These are phyloP conservation scores for Eupleurogrammus muticus DNA, from an alignment of 2,797 vertebrate genomes.

Conservation along the genomic window DNA sequence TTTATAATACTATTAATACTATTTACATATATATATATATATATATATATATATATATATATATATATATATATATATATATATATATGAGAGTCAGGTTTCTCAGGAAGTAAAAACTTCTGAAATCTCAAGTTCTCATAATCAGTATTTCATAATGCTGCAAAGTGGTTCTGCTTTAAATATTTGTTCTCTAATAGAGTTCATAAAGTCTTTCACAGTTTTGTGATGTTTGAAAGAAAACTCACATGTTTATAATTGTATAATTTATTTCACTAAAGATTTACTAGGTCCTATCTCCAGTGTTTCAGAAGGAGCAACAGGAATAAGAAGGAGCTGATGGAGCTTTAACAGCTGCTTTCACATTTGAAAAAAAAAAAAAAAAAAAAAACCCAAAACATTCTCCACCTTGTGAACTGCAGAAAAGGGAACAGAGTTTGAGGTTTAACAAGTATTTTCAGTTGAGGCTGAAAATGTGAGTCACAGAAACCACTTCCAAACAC, in stretches of 20 bases:
- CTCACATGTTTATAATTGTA: constrained; percentile 2
- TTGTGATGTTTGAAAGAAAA: background rate
- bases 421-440: constrained; percentile 34
- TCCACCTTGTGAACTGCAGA: constrained; percentile 15
- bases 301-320: constrained; percentile 34
- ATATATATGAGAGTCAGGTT: background rate
- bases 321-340: constrained; percentile 13
- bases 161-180: background rate
- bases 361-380: constrained; percentile 23
- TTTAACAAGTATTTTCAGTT: constrained; percentile 15
- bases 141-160: background rate
- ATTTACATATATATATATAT: too few relatives aligned
- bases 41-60: too few relatives aligned
- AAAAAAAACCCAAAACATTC: background rate
- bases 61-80: too few relatives aligned
- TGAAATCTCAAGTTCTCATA: constrained; percentile 16
- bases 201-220: background rate
- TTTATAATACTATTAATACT: too few relatives aligned
- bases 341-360: constrained; percentile 34
- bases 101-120: constrained; percentile 39
- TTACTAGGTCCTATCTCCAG: constrained; percentile 27
- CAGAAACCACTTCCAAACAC: constrained; percentile 20
- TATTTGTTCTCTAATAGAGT: background rate
- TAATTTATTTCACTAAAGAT: constrained; percentile 58
- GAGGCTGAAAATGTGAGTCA: constrained; percentile 55